These are phyloP conservation scores for Temnothorax longispinosus DNA, from an alignment of 1,140 invertebrate genomes.

Conservation along the genomic window DNA sequence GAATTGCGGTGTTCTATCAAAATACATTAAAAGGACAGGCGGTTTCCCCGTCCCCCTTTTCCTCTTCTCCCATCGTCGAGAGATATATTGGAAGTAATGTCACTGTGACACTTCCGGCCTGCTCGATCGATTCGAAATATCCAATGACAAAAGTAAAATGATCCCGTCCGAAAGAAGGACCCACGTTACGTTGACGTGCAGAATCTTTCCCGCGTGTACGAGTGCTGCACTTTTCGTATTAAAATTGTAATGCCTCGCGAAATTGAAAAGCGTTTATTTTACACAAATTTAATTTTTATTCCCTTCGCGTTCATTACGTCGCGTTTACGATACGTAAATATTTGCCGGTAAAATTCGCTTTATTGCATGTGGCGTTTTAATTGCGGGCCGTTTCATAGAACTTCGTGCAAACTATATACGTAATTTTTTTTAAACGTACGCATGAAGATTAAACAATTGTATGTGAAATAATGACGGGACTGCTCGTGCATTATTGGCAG, in stretches of 20 bases:
- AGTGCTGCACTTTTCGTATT: too few species aligned
- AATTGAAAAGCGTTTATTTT: not conserved
- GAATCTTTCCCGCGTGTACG: not conserved
- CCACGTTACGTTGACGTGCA: not conserved
- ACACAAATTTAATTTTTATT: constrained; percentile 16
- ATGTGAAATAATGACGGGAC: not conserved
- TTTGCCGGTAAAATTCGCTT: not conserved
- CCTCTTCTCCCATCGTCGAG: not conserved
- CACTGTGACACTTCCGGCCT: constrained; percentile 1
- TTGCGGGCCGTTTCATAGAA: not conserved
- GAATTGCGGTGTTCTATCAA: constrained; percentile 39
- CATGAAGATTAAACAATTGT: not conserved
- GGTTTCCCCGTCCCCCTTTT: not conserved
- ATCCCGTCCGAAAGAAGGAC: not conserved
- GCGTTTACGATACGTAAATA: not conserved
- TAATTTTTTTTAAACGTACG: not conserved
- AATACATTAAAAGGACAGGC: constrained; percentile 37
- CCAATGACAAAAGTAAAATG: constrained; percentile 45
- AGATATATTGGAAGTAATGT: constrained; percentile 40
- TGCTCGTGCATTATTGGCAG: not conserved
- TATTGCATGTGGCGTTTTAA: not conserved
- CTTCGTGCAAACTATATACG: not conserved
- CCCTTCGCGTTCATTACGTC: not conserved
- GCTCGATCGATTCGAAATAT: constrained; percentile 34
- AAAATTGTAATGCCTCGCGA: not conserved